phyloP scores from a whole-genome alignment of 2,113 vertebrate genomes.

The Lepus europaeus region DNA sequence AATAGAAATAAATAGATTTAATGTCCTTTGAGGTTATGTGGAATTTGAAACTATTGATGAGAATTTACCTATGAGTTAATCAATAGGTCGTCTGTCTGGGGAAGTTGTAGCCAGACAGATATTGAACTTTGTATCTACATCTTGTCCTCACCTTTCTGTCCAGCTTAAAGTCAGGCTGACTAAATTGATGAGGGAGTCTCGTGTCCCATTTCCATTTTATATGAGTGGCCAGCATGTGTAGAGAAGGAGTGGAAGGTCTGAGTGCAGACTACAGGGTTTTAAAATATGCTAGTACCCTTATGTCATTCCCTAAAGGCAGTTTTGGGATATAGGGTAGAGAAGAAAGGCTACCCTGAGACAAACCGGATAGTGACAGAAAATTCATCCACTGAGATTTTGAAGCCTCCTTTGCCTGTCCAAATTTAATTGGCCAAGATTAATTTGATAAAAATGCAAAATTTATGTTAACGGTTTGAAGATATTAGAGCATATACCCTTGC shows the following conservation, averaged over 20 bases:
- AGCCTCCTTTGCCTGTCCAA: background rate
- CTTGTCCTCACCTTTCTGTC: conserved; percentile 37
- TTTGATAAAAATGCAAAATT: conserved; percentile 41
- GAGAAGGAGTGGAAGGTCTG: background rate
- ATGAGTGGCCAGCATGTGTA: background rate
- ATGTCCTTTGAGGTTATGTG: conserved; percentile 30
- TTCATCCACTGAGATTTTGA: background rate
- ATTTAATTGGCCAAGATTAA: background rate
- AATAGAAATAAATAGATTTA: conserved; percentile 54
- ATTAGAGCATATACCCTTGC: background rate
- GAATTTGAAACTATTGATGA: conserved; percentile 69
- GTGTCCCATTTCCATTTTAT: background rate
- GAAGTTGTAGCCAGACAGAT: conserved; percentile 60
- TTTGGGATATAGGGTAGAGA: background rate
- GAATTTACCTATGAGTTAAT: conserved; percentile 56
- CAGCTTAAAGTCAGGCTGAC: conserved; percentile 54
- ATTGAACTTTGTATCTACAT: conserved; percentile 51
- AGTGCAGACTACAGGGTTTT: background rate
- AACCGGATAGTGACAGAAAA: background rate
- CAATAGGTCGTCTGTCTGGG: conserved; percentile 66
- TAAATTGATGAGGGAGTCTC: background rate
- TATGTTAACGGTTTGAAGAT: conserved; percentile 24
- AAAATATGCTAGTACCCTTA: background rate
- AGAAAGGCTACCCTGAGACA: background rate
- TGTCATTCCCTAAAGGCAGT: background rate